Percentiles rank a stretch among this genome's conserved stretches.
Evolutionary conservation across 2,888 invertebrate species (phyloP).

Genomic region (Tipula unca): DNA sequence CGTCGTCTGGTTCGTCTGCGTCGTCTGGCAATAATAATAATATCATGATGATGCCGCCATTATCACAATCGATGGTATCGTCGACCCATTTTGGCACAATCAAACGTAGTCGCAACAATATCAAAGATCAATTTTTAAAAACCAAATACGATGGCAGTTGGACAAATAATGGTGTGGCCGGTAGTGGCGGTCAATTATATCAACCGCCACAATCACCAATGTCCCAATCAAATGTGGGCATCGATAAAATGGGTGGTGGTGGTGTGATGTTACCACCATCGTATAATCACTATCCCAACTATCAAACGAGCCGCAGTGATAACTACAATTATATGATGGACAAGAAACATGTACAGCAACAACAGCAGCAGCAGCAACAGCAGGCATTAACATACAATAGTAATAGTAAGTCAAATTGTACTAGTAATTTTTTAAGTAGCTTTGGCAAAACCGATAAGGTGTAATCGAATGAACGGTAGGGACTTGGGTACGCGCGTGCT

Average conservation of each 20-base stretch:
- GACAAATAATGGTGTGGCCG: not conserved
- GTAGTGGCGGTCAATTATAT: not conserved
- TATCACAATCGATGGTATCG: not conserved
- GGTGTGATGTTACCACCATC: not conserved
- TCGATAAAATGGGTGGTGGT: not conserved
- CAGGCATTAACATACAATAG: constrained; percentile 28
- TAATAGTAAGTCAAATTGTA: constrained; percentile 1
- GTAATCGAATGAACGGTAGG: constrained; percentile 27
- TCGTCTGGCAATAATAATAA: not conserved
- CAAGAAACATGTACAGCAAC: constrained; percentile 21
- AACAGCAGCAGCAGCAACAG: constrained; percentile 28
- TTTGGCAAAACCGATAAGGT: constrained; percentile 41
- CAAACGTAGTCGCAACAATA: constrained; percentile 15
- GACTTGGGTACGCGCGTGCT: not conserved
- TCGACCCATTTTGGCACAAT: not conserved
- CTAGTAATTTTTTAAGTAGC: constrained; percentile 34
- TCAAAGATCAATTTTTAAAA: constrained; percentile 15
- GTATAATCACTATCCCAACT: not conserved
- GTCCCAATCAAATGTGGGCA: not conserved
- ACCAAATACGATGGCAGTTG: constrained; percentile 14
- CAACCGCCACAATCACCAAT: not conserved
- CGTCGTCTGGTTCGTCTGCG: not conserved
- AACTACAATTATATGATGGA: not conserved
- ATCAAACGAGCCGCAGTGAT: constrained; percentile 15
- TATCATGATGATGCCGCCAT: not conserved